These are phyloP conservation scores for Strigamia transsilvanica DNA, from an alignment of 2,888 invertebrate genomes.

Conservation along the genomic window DNA sequence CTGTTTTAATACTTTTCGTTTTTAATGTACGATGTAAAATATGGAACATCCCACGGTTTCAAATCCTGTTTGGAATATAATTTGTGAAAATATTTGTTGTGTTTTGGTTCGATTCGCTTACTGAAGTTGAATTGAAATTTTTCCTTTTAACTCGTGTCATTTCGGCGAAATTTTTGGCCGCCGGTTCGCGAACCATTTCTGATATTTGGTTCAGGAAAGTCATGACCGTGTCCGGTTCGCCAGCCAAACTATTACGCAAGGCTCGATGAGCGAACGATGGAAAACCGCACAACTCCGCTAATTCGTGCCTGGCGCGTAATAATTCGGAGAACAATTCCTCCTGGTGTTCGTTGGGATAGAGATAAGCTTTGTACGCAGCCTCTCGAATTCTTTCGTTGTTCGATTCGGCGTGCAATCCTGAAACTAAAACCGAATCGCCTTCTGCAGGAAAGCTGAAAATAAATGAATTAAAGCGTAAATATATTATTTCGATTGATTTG, in stretches of 20 bases:
- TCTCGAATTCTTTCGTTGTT: conserved; percentile 75
- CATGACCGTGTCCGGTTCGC: conserved; percentile 79
- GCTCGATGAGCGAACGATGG: conserved; percentile 87
- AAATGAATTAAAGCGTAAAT: background rate
- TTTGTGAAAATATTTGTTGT: too few species aligned
- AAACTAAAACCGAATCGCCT: conserved; percentile 78
- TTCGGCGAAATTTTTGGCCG: conserved; percentile 76
- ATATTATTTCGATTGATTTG: background rate
- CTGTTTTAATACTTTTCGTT: conserved; percentile 59
- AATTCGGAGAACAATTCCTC: conserved; percentile 77
- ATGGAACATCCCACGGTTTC: conserved; percentile 85
- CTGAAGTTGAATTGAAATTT: background rate
- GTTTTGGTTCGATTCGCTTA: background rate
- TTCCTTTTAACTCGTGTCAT: conserved; percentile 79
- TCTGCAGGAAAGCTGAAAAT: conserved; percentile 71
- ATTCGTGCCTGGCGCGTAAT: conserved; percentile 76
- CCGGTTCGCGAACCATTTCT: conserved; percentile 74
- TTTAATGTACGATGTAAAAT: conserved; percentile 69
- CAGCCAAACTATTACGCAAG: conserved; percentile 85
- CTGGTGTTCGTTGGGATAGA: conserved; percentile 80
- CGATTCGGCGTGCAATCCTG: conserved; percentile 85
- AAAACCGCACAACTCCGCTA: conserved; percentile 91
- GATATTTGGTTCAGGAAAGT: conserved; percentile 82
- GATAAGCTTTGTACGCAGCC: conserved; percentile 84
- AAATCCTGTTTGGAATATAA: conserved; percentile 58